These are phyloP conservation scores for Scartelaos histophorus DNA, from an alignment of 2,113 vertebrate genomes.

Conservation along the genomic window DNA sequence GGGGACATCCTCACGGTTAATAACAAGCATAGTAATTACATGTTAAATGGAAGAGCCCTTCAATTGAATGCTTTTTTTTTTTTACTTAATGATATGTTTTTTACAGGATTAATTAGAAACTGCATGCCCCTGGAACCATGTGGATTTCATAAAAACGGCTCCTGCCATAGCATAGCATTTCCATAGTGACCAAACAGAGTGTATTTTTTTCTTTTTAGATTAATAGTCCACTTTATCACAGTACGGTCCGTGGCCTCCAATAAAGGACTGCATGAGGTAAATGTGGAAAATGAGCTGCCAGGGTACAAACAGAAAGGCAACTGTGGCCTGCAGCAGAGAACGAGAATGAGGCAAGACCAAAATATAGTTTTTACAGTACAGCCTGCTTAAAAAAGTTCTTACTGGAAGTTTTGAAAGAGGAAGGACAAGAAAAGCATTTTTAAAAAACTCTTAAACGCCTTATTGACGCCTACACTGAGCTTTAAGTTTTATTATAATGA, in stretches of 20 bases:
- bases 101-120: conserved; percentile 5
- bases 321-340: conserved; percentile 23
- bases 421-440: neutral
- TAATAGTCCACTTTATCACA: conserved; percentile 16
- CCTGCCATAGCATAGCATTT: conserved; percentile 35
- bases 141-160: conserved; percentile 38
- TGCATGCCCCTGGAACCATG: conserved; percentile 21
- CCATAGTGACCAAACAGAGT: conserved; percentile 35
- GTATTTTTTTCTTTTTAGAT: conserved; percentile 8
- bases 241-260: conserved; percentile 15
- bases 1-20: conserved; percentile 42
- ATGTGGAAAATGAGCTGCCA: conserved; percentile 28
- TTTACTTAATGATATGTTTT: conserved; percentile 15
- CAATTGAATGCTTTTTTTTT: neutral
- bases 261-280: conserved; percentile 17
- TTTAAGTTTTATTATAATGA: too few relatives aligned
- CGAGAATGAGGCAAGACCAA: neutral
- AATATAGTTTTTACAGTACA: neutral
- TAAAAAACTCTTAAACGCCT: neutral
- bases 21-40: conserved; percentile 15
- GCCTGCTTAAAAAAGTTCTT: neutral
- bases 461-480: too few relatives aligned
- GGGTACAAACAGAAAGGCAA: conserved; percentile 36
- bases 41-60: conserved; percentile 16
- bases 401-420: neutral